Percentiles rank a stretch among this genome's conserved stretches.
Evolutionary conservation across 23 tunicate species (phyloP).

Genomic region (Phallusia fumigata): DNA sequence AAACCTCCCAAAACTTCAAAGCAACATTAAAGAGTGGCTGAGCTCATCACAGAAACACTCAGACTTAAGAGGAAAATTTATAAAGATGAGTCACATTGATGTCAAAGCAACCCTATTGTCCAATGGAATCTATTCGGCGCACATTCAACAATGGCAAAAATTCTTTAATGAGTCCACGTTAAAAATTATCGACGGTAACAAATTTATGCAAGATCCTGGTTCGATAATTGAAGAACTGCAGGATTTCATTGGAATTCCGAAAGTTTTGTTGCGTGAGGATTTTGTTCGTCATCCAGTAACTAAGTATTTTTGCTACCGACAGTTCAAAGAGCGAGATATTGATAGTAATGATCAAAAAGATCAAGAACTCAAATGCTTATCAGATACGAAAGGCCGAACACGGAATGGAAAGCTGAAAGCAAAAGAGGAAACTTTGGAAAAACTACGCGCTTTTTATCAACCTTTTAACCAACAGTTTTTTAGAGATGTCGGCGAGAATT

Average conservation of each 20-base stretch:
- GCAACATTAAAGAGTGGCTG: not conserved
- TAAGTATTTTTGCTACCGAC: slow-evolving; percentile 9
- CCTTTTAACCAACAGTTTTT: slow-evolving; percentile 7
- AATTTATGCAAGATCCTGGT: slow-evolving; percentile 14
- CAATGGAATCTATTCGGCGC: slow-evolving; percentile 21
- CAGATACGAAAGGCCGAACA: not conserved
- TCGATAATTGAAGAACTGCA: slow-evolving; percentile 19
- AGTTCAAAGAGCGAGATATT: not conserved
- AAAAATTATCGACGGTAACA: slow-evolving; percentile 6
- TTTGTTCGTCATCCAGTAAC: slow-evolving; percentile 17
- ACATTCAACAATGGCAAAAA: slow-evolving; percentile 3
- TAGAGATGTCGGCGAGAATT: not conserved
- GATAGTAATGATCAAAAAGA: not conserved
- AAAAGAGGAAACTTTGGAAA: not conserved
- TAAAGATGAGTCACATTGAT: not conserved
- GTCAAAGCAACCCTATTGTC: slow-evolving; percentile 2
- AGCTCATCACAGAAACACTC: not conserved
- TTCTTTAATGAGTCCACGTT: not conserved
- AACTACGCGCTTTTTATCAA: slow-evolving; percentile 7
- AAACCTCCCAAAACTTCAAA: slow-evolving; percentile 20
- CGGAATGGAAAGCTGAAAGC: not conserved
- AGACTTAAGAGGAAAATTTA: not conserved
- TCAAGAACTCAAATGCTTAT: not conserved
- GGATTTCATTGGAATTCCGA: slow-evolving; percentile 22
- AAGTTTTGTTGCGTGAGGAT: slow-evolving; percentile 1